phyloP scores from a whole-genome alignment of 92 coral and sea anemone species.

The Montipora capitata region DNA sequence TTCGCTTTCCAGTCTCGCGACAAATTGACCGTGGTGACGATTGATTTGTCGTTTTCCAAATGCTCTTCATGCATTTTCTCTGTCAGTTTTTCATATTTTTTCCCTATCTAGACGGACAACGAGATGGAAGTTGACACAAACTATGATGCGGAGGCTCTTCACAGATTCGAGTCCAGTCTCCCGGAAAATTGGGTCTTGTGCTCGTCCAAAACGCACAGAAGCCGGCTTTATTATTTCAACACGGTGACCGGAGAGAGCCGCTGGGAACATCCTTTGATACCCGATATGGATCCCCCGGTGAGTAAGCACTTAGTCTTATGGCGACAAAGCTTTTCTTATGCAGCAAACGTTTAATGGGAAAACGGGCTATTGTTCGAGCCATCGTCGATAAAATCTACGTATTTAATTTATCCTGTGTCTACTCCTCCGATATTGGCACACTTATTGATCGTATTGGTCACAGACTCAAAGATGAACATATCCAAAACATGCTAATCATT shows the following conservation, averaged over 20 bases:
- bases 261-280: constrained; percentile 90
- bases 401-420: too few species aligned
- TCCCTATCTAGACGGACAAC: constrained; percentile 11
- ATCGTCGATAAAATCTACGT: too few species aligned
- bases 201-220: constrained; percentile 82
- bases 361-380: too few species aligned
- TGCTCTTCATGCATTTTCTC: neutral
- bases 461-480: too few species aligned
- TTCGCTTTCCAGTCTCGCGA: neutral
- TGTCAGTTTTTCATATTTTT: neutral
- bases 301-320: neutral
- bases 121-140: constrained; percentile 59
- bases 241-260: constrained; percentile 88
- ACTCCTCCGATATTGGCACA: too few species aligned
- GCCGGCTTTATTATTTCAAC: constrained; percentile 86
- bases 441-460: too few species aligned
- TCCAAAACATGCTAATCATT: too few species aligned
- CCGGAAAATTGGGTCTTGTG: constrained; percentile 91
- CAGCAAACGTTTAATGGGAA: too few species aligned
- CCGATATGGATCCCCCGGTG: constrained; percentile 76
- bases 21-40: neutral
- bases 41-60: neutral
- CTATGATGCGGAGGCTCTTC: constrained; percentile 32
- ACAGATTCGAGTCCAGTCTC: constrained; percentile 78
- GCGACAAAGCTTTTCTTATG: too few species aligned